Evolutionary conservation across 2,113 vertebrate genomes (phyloP), one percentile per base, ranked within the genome.

Genomic region (Mirza zaza): DNA sequence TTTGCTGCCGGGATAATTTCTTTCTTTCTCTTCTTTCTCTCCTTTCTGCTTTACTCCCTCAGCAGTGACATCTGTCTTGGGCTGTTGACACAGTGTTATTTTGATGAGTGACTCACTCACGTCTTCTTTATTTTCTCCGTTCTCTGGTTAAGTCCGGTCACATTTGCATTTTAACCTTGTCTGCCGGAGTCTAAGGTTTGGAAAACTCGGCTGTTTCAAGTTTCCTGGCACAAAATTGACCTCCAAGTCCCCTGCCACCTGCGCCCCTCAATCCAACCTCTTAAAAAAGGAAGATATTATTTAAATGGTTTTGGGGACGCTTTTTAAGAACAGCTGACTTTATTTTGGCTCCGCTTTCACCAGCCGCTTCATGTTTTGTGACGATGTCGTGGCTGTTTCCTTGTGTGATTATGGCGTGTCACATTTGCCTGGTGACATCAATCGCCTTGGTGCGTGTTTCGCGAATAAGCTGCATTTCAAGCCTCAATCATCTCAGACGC

Each of bases 41-140:
- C 39, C 25, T 80, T 48, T 77, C 36, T 73, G 13, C 59, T 36
- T n/a, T 76, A 32, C 29, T 83, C 36, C 21, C 32, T 95, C 52
- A 73, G 79, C 45, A 61, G 71, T 39, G 39, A 87, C 36, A 87
- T 91, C 70, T 76, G 32, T 87, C 95, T 96, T 29, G n/a, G n/a
- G 32, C 52, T 81, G 65, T 85, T 95, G 93, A 96, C 92, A 96
- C 55, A 39, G 12, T 81, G 73, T 70, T 96, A 59, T 96, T 93
- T 93, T 96, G 92, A 97, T 96, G 91, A 95, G 87, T 70, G 63
- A 67, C 81, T 97, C 70, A 70, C 77, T 73, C 36, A 63, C 84
- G 34, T 91, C 79, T 96, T 96, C 61, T 96, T 76, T 93, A 84
- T 94, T 97, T 95, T 96, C 81, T 81, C 50, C 52, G 20, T 94